Conservation (phyloP, 2,113 vertebrate genomes). For the Myiopsitta monachus region DNA sequence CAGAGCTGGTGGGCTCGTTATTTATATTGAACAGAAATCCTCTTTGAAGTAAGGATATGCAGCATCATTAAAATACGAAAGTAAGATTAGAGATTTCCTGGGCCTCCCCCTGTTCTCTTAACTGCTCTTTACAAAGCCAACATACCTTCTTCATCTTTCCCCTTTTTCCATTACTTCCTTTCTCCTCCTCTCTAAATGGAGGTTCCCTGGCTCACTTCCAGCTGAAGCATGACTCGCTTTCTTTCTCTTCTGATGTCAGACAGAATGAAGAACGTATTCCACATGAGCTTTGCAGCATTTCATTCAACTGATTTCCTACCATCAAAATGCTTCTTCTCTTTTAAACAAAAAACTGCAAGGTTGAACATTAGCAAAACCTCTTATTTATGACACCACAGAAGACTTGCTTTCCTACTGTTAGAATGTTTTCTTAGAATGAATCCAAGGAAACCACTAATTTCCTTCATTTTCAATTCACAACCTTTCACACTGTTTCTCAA, state of each 20-base stretch:
- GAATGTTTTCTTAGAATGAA: not conserved
- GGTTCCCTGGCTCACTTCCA: conserved; percentile 8
- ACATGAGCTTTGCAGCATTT: not conserved
- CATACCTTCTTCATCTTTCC: not conserved
- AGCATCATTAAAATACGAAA: not conserved
- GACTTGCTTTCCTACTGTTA: not conserved
- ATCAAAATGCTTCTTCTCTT: not conserved
- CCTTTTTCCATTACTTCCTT: not conserved
- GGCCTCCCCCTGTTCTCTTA: not conserved
- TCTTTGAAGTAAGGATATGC: conserved; percentile 32
- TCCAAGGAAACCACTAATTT: not conserved
- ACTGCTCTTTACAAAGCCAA: not conserved
- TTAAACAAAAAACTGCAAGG: not conserved
- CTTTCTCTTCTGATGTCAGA: conserved; percentile 10
- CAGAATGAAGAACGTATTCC: conserved; percentile 1
- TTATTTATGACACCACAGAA: not conserved
- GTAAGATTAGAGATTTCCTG: conserved; percentile 14
- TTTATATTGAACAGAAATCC: not conserved
- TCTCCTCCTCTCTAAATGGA: not conserved
- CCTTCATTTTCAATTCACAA: not conserved
- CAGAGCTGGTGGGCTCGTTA: not conserved
- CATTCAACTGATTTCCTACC: not conserved
- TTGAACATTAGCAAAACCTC: not conserved
- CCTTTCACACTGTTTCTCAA: not conserved
- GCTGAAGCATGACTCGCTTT: not conserved